Percentiles rank a stretch among this genome's conserved stretches.
phyloP scores from a whole-genome alignment of 2,113 vertebrate genomes.

The Sturnus vulgaris region DNA sequence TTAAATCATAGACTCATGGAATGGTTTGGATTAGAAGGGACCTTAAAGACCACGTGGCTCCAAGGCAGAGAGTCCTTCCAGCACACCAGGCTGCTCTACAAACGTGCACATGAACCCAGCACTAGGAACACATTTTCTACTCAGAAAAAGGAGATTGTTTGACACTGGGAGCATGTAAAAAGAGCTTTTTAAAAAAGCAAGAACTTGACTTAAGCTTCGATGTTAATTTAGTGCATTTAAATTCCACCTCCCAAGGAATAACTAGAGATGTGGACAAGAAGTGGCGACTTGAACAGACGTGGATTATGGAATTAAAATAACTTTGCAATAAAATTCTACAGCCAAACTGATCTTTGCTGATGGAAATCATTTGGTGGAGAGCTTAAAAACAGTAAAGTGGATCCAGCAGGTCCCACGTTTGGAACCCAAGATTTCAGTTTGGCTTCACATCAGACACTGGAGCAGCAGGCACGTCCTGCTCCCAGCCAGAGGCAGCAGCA shows the following conservation, averaged over 20 bases:
- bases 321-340: background rate
- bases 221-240: background rate
- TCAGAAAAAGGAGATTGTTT: background rate
- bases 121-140: background rate
- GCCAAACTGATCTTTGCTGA: background rate
- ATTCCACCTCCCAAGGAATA: background rate
- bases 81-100: background rate
- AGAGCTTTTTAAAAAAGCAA: background rate
- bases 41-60: background rate
- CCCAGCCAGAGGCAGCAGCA: background rate
- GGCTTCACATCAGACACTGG: rapidly evolving
- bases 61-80: background rate
- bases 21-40: background rate
- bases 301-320: background rate
- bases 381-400: background rate
- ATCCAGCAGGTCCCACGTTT: background rate
- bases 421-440: background rate
- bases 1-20: background rate
- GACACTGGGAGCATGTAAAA: background rate
- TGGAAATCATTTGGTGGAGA: background rate
- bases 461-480: background rate
- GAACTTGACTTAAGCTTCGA: background rate
- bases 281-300: rapidly evolving
- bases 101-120: background rate
- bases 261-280: background rate